Conservation (phyloP, 2,797 vertebrate species). For the Podarcis siculus region DNA sequence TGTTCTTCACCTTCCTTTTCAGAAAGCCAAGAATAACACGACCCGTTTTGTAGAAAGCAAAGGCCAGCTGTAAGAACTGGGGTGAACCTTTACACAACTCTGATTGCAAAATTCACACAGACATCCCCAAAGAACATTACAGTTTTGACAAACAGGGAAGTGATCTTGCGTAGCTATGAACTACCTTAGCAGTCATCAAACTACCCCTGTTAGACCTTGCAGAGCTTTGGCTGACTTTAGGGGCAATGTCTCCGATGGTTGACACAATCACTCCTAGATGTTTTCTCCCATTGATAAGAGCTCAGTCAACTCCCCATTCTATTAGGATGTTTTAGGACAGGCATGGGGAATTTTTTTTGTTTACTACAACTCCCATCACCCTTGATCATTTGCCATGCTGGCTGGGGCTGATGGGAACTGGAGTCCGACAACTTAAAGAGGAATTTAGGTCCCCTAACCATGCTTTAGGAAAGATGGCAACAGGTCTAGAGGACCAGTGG, state of each 20-base stretch:
- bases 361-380: too few species aligned
- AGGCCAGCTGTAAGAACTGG: background rate
- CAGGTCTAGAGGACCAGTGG: too few species aligned
- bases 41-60: background rate
- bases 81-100: background rate
- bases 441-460: too few species aligned
- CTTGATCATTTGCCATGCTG: too few species aligned
- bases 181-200: background rate
- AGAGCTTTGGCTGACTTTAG: background rate
- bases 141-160: background rate
- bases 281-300: background rate
- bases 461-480: too few species aligned
- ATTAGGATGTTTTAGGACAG: background rate
- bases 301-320: too few species aligned
- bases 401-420: too few species aligned
- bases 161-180: background rate
- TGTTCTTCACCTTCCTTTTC: background rate
- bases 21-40: conserved; percentile 1
- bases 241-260: background rate
- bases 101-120: background rate
- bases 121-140: background rate
- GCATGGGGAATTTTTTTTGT: too few species aligned
- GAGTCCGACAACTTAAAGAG: too few species aligned
- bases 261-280: background rate
- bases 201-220: too few species aligned